A percentile compares a stretch with the other conserved stretches of the same genome.
These are phyloP conservation scores for Caenorhabditis drosophilae DNA, from an alignment of 2,888 invertebrate species.

Conservation along the genomic window DNA sequence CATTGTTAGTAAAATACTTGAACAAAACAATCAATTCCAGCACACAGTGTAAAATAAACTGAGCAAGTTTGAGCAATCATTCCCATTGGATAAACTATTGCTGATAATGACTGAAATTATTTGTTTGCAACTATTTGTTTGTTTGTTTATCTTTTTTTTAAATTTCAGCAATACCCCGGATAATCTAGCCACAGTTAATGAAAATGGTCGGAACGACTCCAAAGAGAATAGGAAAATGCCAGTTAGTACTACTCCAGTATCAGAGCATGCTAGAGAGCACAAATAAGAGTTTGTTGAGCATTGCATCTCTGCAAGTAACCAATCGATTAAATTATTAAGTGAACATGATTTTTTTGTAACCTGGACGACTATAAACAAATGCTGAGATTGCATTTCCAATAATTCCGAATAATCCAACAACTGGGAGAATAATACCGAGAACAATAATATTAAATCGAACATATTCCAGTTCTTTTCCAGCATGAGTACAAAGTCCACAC, in stretches of 20 bases:
- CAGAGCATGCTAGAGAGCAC: constrained; percentile 65
- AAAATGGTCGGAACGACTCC: constrained; percentile 56
- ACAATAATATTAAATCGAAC: constrained; percentile 62
- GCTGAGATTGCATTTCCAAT: constrained; percentile 65
- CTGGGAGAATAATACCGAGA: constrained; percentile 63
- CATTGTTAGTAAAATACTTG: constrained; percentile 37
- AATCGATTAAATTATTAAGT: too few relatives aligned
- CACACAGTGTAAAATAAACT: constrained; percentile 68
- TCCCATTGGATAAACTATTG: constrained; percentile 64
- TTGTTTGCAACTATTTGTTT: too few relatives aligned
- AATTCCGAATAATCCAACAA: constrained; percentile 64
- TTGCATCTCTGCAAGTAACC: constrained; percentile 61
- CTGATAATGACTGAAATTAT: constrained; percentile 50
- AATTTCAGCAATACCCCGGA: constrained; percentile 28
- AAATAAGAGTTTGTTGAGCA: constrained; percentile 65
- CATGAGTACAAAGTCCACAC: constrained; percentile 48
- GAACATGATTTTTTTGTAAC: too few relatives aligned
- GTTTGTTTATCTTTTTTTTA: too few relatives aligned
- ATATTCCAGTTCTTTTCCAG: constrained; percentile 38
- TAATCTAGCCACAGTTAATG: constrained; percentile 48
- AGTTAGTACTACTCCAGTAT: constrained; percentile 60
- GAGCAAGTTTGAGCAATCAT: constrained; percentile 68
- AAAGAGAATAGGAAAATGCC: constrained; percentile 61
- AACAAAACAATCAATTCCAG: constrained; percentile 67
- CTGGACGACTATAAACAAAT: constrained; percentile 64